phyloP scores from a whole-genome alignment of 2,113 vertebrate species.

The mouse (Mus musculus) region DNA sequence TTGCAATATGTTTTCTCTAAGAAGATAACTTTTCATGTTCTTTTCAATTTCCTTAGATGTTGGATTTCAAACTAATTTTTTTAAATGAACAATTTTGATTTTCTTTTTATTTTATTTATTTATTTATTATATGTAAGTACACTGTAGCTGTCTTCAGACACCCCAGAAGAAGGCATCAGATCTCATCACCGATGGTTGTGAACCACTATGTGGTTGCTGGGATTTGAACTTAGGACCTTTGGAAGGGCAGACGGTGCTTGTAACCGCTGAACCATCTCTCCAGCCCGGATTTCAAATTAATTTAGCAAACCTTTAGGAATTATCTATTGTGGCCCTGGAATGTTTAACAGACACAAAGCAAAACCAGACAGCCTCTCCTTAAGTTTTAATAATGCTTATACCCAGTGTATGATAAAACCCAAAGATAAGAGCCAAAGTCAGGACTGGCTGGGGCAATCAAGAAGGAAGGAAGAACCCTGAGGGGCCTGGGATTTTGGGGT shows the following conservation, averaged over 20 bases:
- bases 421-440: background rate
- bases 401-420: background rate
- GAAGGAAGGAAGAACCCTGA: background rate
- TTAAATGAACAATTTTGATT: no score
- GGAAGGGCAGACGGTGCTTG: no score
- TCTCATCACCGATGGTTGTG: no score
- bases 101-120: no score
- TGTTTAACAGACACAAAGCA: background rate
- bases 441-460: background rate
- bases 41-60: constrained; percentile 36
- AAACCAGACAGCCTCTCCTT: background rate
- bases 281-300: background rate
- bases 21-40: background rate
- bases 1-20: constrained; percentile 1
- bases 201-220: no score
- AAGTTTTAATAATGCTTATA: background rate
- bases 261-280: no score
- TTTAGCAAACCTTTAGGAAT: background rate
- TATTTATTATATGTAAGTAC: no score
- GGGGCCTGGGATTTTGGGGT: no score
- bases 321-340: background rate
- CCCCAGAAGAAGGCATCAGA: no score
- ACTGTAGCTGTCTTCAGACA: no score
- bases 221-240: no score
- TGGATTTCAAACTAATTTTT: background rate